A percentile compares a stretch with the other conserved stretches of the same genome.
Conservation (phyloP, 2,113 vertebrate species). For the Holacanthus passer region DNA sequence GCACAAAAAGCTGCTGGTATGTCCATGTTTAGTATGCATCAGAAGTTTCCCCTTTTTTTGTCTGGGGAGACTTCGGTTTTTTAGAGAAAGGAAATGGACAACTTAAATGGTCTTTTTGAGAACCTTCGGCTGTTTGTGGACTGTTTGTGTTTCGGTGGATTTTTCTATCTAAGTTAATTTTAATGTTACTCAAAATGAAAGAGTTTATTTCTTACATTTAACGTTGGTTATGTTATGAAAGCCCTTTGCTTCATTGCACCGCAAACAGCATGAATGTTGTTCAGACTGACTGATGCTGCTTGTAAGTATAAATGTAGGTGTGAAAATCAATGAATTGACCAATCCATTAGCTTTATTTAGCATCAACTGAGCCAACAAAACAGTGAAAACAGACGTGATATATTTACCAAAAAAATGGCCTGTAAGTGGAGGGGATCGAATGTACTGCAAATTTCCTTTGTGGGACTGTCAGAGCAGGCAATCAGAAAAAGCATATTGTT, state of each 20-base stretch:
- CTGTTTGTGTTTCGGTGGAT: neutral
- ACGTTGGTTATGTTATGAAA: no score
- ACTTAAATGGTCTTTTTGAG: neutral
- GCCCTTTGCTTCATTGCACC: neutral
- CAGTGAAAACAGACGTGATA: neutral
- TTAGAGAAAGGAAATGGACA: constrained; percentile 7
- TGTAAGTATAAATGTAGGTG: neutral
- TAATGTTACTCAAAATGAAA: neutral
- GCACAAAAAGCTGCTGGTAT: constrained; percentile 36
- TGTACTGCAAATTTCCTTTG: neutral
- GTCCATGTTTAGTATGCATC: constrained; percentile 66
- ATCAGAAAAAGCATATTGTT: neutral
- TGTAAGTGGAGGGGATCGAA: neutral
- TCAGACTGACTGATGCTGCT: neutral
- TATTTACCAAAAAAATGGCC: neutral
- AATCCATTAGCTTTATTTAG: neutral
- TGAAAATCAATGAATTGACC: neutral
- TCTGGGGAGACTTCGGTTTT: constrained; percentile 53
- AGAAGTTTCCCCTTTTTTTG: constrained; percentile 30
- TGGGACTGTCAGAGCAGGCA: neutral
- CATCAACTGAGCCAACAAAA: neutral
- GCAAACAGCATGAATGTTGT: neutral
- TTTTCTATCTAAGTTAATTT: neutral
- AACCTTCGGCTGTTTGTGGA: neutral
- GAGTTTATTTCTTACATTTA: neutral